Percentiles rank a stretch among this genome's conserved stretches.
Conservation (phyloP, 2,113 vertebrate species). For the Hippocampus barbouri region DNA sequence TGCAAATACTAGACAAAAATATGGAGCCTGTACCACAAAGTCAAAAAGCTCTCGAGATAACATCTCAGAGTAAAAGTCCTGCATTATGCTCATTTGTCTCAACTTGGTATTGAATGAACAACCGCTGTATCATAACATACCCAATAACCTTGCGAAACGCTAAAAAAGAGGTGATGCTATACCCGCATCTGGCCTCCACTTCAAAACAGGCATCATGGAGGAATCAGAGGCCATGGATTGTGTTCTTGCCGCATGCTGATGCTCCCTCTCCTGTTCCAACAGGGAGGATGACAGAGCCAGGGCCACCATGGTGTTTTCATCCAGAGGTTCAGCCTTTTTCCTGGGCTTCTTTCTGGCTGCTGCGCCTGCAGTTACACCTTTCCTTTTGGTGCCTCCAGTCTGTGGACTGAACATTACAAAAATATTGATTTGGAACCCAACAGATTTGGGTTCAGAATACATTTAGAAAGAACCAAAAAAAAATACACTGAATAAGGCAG, state of each 20-base stretch:
- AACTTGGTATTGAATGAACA: neutral
- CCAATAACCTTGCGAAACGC: neutral
- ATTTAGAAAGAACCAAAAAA: neutral
- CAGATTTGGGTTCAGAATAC: neutral
- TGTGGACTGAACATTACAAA: conserved; percentile 48
- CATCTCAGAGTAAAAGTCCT: neutral
- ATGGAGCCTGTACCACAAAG: neutral
- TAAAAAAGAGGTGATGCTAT: conserved; percentile 1
- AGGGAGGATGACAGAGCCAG: conserved; percentile 90
- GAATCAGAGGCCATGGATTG: conserved; percentile 13
- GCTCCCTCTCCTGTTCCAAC: conserved; percentile 60
- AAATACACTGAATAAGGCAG: neutral
- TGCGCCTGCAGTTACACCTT: conserved; percentile 57
- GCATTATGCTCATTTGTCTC: neutral
- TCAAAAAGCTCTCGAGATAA: neutral
- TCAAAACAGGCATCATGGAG: conserved; percentile 44
- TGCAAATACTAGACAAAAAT: neutral
- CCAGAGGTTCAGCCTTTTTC: conserved; percentile 59
- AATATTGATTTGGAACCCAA: neutral
- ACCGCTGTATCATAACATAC: neutral
- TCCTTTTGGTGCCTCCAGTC: conserved; percentile 67
- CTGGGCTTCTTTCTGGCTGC: conserved; percentile 75
- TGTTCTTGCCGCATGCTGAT: conserved; percentile 28
- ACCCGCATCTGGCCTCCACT: conserved; percentile 68
- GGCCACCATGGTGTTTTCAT: conserved; percentile 86